Percentiles rank a stretch among this genome's conserved stretches.
Conservation (phyloP, 2,888 invertebrate species). For the Pyrrhia umbra region DNA sequence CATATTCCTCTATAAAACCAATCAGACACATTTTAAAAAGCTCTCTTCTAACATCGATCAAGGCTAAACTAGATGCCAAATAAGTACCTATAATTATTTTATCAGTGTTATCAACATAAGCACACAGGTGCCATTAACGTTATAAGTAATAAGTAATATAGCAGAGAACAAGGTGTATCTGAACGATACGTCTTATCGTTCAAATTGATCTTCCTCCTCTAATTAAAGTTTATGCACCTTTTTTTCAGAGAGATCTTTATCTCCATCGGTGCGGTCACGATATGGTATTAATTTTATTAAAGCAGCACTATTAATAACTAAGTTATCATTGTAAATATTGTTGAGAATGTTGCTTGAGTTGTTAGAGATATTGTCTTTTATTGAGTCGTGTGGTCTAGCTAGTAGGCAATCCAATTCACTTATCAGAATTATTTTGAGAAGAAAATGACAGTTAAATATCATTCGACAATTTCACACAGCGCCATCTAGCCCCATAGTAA, state of each 20-base stretch:
- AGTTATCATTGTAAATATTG: constrained; percentile 58
- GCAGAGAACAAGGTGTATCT: constrained; percentile 53
- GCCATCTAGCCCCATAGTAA: too few species aligned
- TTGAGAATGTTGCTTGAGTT: constrained; percentile 33
- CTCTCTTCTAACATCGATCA: background rate
- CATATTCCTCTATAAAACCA: too few species aligned
- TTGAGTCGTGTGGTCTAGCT: constrained; percentile 7
- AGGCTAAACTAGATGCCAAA: constrained; percentile 7
- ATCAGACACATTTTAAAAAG: background rate
- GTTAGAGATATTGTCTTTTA: constrained; percentile 19
- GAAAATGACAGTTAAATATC: too few species aligned
- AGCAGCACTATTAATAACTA: constrained; percentile 57
- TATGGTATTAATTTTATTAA: constrained; percentile 65
- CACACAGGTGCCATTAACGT: constrained; percentile 44
- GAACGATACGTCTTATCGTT: constrained; percentile 60
- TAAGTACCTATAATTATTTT: constrained; percentile 12
- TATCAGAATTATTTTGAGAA: too few species aligned
- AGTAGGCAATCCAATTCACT: too few species aligned
- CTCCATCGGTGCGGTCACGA: constrained; percentile 64
- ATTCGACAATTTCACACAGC: too few species aligned
- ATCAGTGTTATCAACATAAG: constrained; percentile 22
- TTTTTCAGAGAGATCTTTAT: constrained; percentile 67
- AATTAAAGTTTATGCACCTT: constrained; percentile 73
- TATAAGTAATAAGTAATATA: constrained; percentile 39
- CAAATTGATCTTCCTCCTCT: constrained; percentile 66